Percentiles rank a stretch among this genome's conserved stretches.
Evolutionary conservation across 2,888 invertebrate genomes (phyloP).

Genomic region (Orthosia incerta): DNA sequence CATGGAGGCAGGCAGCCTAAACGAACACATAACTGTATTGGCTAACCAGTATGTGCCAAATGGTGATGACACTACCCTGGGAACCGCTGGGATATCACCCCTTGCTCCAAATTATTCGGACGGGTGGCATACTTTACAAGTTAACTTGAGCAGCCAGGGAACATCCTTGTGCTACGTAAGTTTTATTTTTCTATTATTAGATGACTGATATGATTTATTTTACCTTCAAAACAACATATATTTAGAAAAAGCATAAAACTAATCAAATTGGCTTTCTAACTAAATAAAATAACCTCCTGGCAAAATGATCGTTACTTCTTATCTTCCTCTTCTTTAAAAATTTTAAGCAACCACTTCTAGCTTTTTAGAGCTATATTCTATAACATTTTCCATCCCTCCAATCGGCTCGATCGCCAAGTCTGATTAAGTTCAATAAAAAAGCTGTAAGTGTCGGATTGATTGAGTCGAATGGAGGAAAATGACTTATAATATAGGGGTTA

Average conservation of each 20-base stretch:
- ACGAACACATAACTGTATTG: conserved; percentile 72
- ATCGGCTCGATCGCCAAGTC: no score
- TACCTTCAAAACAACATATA: neutral
- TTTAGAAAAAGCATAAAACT: neutral
- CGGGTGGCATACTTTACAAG: conserved; percentile 41
- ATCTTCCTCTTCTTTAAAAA: no score
- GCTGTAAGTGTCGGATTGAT: no score
- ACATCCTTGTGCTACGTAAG: conserved; percentile 48
- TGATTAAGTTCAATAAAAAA: no score
- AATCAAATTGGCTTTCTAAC: no score
- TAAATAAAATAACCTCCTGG: no score
- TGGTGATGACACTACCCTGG: conserved; percentile 38
- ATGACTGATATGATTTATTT: neutral
- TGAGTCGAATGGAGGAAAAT: no score
- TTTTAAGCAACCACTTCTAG: no score
- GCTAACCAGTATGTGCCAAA: conserved; percentile 64
- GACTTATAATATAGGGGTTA: no score
- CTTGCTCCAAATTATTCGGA: conserved; percentile 4
- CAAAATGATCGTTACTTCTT: no score
- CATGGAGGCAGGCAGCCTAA: conserved; percentile 62
- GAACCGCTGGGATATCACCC: conserved; percentile 34
- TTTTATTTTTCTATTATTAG: neutral
- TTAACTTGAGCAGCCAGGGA: conserved; percentile 40
- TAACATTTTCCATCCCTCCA: no score
- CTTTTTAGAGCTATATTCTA: no score